These are phyloP conservation scores for Ctenochaetus hawaiiensis DNA, from an alignment of 2,797 vertebrate genomes.

Conservation along the genomic window DNA sequence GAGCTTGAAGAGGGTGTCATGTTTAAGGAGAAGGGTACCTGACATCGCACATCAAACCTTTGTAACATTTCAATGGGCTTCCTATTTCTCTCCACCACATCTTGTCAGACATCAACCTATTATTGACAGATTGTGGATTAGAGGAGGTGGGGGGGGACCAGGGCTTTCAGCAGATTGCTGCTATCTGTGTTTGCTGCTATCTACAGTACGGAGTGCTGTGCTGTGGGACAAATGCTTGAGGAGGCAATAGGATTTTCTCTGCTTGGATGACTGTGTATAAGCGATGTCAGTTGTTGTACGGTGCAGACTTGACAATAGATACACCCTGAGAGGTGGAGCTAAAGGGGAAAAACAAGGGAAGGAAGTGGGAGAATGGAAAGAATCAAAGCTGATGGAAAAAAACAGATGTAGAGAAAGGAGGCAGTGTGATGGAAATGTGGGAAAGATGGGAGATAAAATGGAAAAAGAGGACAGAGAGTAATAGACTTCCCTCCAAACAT, in stretches of 20 bases:
- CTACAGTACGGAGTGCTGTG: slow-evolving; percentile 49
- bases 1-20: slow-evolving; percentile 71
- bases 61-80: slow-evolving; percentile 78
- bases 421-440: not conserved
- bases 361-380: not conserved
- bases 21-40: slow-evolving; percentile 68
- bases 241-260: slow-evolving; percentile 75
- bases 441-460: not conserved
- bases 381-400: slow-evolving; percentile 4
- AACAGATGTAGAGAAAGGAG: not conserved
- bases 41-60: slow-evolving; percentile 77
- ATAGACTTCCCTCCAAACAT: not conserved
- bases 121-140: slow-evolving; percentile 83
- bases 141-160: slow-evolving; percentile 47
- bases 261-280: slow-evolving; percentile 71
- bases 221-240: slow-evolving; percentile 69
- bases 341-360: slow-evolving; percentile 15
- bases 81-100: slow-evolving; percentile 68
- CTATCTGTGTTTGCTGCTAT: slow-evolving; percentile 75
- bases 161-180: slow-evolving; percentile 68
- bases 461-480: not conserved
- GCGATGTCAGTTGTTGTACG: slow-evolving; percentile 67
- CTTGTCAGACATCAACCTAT: slow-evolving; percentile 74
- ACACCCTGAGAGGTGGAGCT: slow-evolving; percentile 21
- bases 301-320: slow-evolving; percentile 33